Percentiles rank a stretch among this genome's conserved stretches.
These are phyloP conservation scores for Zaprionus inermis DNA, from an alignment of 1,140 invertebrate genomes.

Conservation along the genomic window DNA sequence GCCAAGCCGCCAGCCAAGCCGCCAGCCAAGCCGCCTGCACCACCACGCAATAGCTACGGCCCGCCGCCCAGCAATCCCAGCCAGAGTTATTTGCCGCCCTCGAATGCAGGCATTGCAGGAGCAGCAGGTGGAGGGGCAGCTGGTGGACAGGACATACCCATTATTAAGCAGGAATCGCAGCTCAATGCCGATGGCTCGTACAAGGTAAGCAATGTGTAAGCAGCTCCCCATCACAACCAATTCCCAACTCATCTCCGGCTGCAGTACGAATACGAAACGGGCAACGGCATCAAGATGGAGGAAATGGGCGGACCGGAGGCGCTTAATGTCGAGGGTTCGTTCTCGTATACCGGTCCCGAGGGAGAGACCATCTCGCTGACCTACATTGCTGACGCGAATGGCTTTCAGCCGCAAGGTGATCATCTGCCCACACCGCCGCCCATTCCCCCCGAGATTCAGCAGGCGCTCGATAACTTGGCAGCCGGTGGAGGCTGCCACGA, in stretches of 20 bases:
- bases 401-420: conserved; percentile 89
- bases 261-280: conserved; percentile 86
- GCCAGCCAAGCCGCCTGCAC: conserved; percentile 29
- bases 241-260: not conserved
- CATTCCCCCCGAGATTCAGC: conserved; percentile 92
- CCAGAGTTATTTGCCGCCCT: conserved; percentile 54
- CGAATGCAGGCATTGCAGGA: conserved; percentile 39
- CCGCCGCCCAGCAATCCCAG: conserved; percentile 52
- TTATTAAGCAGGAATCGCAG: conserved; percentile 86
- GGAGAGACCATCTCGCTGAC: conserved; percentile 88
- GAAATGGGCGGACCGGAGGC: conserved; percentile 87
- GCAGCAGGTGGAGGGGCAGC: conserved; percentile 31
- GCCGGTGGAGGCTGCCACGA: conserved; percentile 86
- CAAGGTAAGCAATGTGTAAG: conserved; percentile 51
- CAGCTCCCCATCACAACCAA: not conserved
- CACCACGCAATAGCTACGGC: conserved; percentile 49
- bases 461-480: conserved; percentile 91
- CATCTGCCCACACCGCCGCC: conserved; percentile 92
- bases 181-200: conserved; percentile 88
- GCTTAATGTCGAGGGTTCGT: conserved; percentile 88
- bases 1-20: conserved; percentile 49
- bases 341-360: conserved; percentile 90
- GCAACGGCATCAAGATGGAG: conserved; percentile 88
- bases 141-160: conserved; percentile 84
- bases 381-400: conserved; percentile 93